These are phyloP conservation scores for Picus viridis DNA, from an alignment of 2,797 vertebrate genomes.

Conservation along the genomic window DNA sequence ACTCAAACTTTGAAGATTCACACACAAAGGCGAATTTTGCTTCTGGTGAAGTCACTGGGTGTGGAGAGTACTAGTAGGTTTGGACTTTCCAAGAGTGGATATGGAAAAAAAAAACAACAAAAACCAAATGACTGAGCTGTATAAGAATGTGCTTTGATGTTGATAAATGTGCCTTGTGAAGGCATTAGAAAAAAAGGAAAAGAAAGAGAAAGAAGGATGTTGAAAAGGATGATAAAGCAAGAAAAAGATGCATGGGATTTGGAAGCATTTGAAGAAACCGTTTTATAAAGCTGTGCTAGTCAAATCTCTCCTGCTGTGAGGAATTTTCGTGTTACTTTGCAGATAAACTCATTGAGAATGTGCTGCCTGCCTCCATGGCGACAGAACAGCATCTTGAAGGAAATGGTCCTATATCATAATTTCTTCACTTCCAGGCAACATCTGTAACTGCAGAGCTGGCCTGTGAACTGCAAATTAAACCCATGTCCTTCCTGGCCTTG, in stretches of 20 bases:
- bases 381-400: not conserved
- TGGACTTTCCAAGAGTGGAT: not conserved
- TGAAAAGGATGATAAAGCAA: conserved; percentile 64
- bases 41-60: not conserved
- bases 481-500: not conserved
- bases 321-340: conserved; percentile 72
- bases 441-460: conserved; percentile 2
- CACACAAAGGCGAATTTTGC: not conserved
- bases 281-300: conserved; percentile 56
- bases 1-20: not conserved
- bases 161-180: conserved; percentile 43
- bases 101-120: not conserved
- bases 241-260: conserved; percentile 63
- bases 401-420: not conserved
- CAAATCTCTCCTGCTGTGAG: conserved; percentile 66
- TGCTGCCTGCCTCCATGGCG: conserved; percentile 52
- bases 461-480: conserved; percentile 17
- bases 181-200: conserved; percentile 8
- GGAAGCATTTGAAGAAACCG: conserved; percentile 59
- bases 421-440: conserved; percentile 31
- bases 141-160: conserved; percentile 47
- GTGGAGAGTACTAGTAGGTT: not conserved
- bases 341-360: conserved; percentile 67
- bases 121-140: not conserved
- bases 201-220: conserved; percentile 23